These are phyloP conservation scores for Decapterus maruadsi DNA, from an alignment of 2,797 vertebrate species.

Conservation along the genomic window DNA sequence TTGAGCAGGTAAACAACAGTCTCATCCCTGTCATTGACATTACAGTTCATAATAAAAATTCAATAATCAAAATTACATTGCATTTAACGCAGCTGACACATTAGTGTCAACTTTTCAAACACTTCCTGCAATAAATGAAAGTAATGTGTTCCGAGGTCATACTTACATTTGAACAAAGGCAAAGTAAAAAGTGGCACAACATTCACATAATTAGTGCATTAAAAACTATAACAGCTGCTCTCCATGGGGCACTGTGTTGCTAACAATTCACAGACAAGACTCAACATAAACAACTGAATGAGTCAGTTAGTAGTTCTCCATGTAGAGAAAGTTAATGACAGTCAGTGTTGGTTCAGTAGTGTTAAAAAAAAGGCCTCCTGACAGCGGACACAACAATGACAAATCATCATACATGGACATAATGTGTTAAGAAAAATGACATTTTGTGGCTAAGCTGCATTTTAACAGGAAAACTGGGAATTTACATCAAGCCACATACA, in stretches of 20 bases:
- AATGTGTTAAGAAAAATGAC: constrained; percentile 38
- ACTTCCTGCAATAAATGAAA: constrained; percentile 13
- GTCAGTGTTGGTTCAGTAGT: constrained; percentile 43
- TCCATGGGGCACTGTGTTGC: constrained; percentile 35
- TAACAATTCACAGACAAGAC: constrained; percentile 25
- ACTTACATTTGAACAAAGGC: constrained; percentile 47
- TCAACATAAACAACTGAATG: constrained; percentile 8
- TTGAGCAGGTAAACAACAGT: neutral
- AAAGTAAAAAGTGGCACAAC: constrained; percentile 54
- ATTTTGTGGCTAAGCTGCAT: neutral
- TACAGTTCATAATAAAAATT: constrained; percentile 9
- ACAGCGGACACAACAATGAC: neutral
- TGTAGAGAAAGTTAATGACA: constrained; percentile 5
- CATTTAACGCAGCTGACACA: constrained; percentile 5
- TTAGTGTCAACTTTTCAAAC: constrained; percentile 18
- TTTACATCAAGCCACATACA: neutral
- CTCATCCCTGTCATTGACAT: neutral
- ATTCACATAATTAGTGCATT: constrained; percentile 71
- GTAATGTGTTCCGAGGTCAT: constrained; percentile 20
- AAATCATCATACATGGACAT: neutral
- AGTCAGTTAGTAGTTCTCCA: constrained; percentile 34
- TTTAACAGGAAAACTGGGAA: constrained; percentile 15
- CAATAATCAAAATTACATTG: constrained; percentile 15
- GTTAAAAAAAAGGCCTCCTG: constrained; percentile 31
- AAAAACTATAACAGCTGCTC: constrained; percentile 53